Percentiles rank a stretch among this genome's conserved stretches.
Evolutionary conservation across 2,797 vertebrate species (phyloP).

Genomic region (Phrynocephalus forsythii): DNA sequence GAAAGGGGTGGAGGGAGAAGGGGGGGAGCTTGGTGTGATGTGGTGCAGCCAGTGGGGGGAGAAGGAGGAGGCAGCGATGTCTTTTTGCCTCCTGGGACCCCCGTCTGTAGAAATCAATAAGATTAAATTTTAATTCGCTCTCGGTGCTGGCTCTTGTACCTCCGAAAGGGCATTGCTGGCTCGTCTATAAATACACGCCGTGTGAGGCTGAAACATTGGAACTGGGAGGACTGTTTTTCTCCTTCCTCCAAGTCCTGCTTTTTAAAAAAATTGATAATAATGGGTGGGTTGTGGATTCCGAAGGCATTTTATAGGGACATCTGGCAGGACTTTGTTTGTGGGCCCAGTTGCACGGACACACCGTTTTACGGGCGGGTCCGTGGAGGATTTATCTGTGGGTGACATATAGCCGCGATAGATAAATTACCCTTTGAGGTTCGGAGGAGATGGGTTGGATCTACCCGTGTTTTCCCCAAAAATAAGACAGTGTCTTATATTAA

Average conservation of each 20-base stretch:
- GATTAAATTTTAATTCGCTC: slow-evolving; percentile 75
- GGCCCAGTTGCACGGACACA: background rate
- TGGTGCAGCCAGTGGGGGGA: slow-evolving; percentile 22
- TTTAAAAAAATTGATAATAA: background rate
- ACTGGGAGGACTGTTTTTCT: slow-evolving; percentile 47
- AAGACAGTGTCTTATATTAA: too few relatives aligned
- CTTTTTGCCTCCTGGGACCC: slow-evolving; percentile 56
- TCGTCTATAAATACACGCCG: slow-evolving; percentile 61
- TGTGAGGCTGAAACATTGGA: slow-evolving; percentile 61
- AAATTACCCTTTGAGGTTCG: background rate
- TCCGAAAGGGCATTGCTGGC: slow-evolving; percentile 70
- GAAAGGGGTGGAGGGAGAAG: too few relatives aligned
- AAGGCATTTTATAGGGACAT: background rate
- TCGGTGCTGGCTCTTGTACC: slow-evolving; percentile 66
- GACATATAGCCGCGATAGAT: too few relatives aligned
- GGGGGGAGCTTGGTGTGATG: slow-evolving; percentile 35
- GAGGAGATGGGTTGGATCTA: background rate
- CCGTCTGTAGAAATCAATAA: slow-evolving; percentile 73
- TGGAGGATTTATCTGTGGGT: background rate
- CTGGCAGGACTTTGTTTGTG: background rate
- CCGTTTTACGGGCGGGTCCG: background rate
- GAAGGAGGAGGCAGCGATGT: slow-evolving; percentile 20
- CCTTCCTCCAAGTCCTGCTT: background rate
- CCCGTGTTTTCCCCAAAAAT: too few relatives aligned
- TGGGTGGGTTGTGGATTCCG: background rate